A percentile compares a stretch with the other conserved stretches of the same genome.
Evolutionary conservation across 2,797 vertebrate genomes (phyloP).

Genomic region (Myioborus miniatus): DNA sequence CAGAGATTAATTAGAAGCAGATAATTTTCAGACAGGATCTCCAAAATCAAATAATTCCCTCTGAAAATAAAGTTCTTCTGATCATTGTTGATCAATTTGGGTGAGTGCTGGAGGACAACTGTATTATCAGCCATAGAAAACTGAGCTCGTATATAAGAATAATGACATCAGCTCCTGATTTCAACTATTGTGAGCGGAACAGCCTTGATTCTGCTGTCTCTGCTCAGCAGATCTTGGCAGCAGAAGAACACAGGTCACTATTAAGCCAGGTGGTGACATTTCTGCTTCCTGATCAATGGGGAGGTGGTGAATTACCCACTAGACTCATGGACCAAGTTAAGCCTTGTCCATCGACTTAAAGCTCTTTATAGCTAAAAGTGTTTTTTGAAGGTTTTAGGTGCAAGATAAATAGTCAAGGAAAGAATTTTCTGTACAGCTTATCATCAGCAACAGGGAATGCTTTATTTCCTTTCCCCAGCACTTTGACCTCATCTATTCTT

Average conservation of each 20-base stretch:
- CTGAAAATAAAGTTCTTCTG: background rate
- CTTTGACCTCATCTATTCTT: background rate
- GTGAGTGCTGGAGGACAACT: background rate
- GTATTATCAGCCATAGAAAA: background rate
- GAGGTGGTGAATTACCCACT: background rate
- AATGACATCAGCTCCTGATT: background rate
- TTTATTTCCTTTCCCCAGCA: background rate
- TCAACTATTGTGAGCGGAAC: background rate
- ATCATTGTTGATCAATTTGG: background rate
- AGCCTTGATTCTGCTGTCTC: background rate
- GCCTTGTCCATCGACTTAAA: background rate
- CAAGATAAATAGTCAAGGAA: constrained; percentile 11
- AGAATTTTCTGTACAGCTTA: background rate
- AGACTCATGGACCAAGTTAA: background rate
- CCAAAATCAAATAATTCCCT: background rate
- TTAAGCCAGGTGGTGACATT: background rate
- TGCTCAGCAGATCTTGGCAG: background rate
- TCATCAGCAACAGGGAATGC: background rate
- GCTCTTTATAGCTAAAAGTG: background rate
- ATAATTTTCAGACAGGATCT: background rate
- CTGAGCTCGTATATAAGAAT: background rate
- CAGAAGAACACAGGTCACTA: background rate
- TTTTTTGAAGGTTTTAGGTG: background rate
- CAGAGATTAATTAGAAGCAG: background rate
- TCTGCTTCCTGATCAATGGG: background rate